Conservation (phyloP, 2,888 invertebrate species). For the Plemyria rubiginata region DNA sequence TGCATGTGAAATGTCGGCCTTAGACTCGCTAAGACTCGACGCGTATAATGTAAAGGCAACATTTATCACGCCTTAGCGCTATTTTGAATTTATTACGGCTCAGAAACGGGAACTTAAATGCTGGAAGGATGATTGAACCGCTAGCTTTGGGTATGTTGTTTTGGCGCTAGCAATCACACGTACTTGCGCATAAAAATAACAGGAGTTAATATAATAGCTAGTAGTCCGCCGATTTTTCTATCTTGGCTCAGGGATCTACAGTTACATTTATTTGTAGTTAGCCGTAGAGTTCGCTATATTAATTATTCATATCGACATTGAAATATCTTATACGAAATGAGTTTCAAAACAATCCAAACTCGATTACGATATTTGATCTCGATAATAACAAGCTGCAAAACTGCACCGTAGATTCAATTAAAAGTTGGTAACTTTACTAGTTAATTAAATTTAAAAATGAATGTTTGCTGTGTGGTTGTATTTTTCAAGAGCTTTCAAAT, state of each 20-base stretch:
- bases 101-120: conserved; percentile 5
- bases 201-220: too few relatives aligned
- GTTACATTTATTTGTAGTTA: too few relatives aligned
- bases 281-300: too few relatives aligned
- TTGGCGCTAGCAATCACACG: too few relatives aligned
- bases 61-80: conserved; percentile 32
- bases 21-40: conserved; percentile 37
- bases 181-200: too few relatives aligned
- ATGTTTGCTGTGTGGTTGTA: conserved; percentile 31
- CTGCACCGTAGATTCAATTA: conserved; percentile 47
- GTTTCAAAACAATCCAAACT: conserved; percentile 14
- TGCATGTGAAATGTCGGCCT: conserved; percentile 56
- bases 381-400: conserved; percentile 39
- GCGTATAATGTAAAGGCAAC: conserved; percentile 39
- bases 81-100: conserved; percentile 25
- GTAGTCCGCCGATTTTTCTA: too few relatives aligned
- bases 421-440: conserved; percentile 44
- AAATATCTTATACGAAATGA: not conserved
- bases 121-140: conserved; percentile 1
- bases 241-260: too few relatives aligned
- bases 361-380: conserved; percentile 34
- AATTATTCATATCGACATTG: not conserved
- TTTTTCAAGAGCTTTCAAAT: conserved; percentile 29
- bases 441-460: conserved; percentile 36
- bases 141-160: too few relatives aligned